These are phyloP conservation scores for Clistopyga incitator DNA, from an alignment of 2,888 invertebrate genomes.

Conservation along the genomic window DNA sequence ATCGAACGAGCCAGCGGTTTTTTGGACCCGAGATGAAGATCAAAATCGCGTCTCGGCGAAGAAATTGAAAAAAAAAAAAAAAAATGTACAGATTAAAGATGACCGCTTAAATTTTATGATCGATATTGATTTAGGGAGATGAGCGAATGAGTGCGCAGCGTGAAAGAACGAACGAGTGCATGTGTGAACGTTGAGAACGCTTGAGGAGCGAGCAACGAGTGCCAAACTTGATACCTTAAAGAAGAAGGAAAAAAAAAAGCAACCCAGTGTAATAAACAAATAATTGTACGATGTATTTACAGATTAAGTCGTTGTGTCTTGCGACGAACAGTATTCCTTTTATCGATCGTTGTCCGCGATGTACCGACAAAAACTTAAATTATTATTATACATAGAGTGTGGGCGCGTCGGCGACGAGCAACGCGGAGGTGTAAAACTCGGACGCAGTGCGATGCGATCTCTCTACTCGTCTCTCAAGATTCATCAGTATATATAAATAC, in stretches of 20 bases:
- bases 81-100: slow-evolving; percentile 64
- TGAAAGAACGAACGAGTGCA: slow-evolving; percentile 27
- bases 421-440: slow-evolving; percentile 51
- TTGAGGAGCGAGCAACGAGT: slow-evolving; percentile 75
- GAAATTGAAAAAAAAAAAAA: slow-evolving; percentile 43
- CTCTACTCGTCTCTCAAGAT: slow-evolving; percentile 27
- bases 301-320: slow-evolving; percentile 77
- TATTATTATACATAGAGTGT: slow-evolving; percentile 76
- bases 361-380: slow-evolving; percentile 81
- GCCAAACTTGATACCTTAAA: slow-evolving; percentile 81
- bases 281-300: slow-evolving; percentile 77
- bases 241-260: slow-evolving; percentile 56
- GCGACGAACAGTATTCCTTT: slow-evolving; percentile 81
- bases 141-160: slow-evolving; percentile 46
- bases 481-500: not conserved
- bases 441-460: slow-evolving; percentile 51
- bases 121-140: slow-evolving; percentile 43
- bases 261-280: slow-evolving; percentile 79
- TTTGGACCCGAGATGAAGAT: slow-evolving; percentile 22
- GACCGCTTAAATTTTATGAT: slow-evolving; percentile 50
- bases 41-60: not conserved
- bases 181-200: slow-evolving; percentile 61
- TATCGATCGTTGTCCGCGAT: slow-evolving; percentile 80
- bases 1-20: slow-evolving; percentile 35
- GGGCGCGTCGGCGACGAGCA: slow-evolving; percentile 42